phyloP scores from a whole-genome alignment of 2,797 vertebrate genomes.

The Parauchenoglanis ngamensis region DNA sequence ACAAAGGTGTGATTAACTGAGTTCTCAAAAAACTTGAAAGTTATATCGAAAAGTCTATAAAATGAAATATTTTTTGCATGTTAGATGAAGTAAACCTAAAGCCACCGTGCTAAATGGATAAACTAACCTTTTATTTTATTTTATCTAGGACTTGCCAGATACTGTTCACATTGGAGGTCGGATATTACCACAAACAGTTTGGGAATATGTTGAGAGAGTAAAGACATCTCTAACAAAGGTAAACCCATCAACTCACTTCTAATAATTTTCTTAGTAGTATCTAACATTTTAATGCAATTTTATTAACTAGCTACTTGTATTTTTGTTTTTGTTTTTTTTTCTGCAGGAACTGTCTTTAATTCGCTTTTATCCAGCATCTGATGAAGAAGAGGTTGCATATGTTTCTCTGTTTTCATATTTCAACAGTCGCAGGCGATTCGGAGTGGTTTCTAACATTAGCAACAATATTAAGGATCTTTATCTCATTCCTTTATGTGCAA shows the following conservation, averaged over 20 bases:
- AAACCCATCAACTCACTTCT: slow-evolving; percentile 51
- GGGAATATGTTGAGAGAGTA: slow-evolving; percentile 96
- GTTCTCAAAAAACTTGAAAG: background rate
- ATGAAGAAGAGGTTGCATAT: slow-evolving; percentile 97
- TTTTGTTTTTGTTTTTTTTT: slow-evolving; percentile 34
- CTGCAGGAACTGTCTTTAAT: slow-evolving; percentile 93
- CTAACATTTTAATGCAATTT: background rate
- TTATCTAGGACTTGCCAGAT: slow-evolving; percentile 89
- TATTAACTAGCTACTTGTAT: background rate
- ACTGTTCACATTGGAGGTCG: slow-evolving; percentile 95
- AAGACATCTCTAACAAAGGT: slow-evolving; percentile 94
- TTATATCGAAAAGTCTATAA: background rate
- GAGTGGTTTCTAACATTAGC: slow-evolving; percentile 93
- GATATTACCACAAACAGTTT: slow-evolving; percentile 93
- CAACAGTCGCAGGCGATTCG: slow-evolving; percentile 95
- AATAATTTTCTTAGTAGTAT: background rate
- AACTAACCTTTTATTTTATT: background rate
- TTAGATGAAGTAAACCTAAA: background rate
- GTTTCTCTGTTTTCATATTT: slow-evolving; percentile 99
- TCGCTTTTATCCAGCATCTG: slow-evolving; percentile 94
- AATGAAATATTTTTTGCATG: background rate
- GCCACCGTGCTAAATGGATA: background rate
- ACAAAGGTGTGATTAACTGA: background rate
- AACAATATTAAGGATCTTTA: slow-evolving; percentile 96
- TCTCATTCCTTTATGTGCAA: slow-evolving; percentile 91